Evolutionary conservation across 2,888 invertebrate species (phyloP), one percentile per base, ranked within the genome.

Genomic region (Microctonus aethiopoides): DNA sequence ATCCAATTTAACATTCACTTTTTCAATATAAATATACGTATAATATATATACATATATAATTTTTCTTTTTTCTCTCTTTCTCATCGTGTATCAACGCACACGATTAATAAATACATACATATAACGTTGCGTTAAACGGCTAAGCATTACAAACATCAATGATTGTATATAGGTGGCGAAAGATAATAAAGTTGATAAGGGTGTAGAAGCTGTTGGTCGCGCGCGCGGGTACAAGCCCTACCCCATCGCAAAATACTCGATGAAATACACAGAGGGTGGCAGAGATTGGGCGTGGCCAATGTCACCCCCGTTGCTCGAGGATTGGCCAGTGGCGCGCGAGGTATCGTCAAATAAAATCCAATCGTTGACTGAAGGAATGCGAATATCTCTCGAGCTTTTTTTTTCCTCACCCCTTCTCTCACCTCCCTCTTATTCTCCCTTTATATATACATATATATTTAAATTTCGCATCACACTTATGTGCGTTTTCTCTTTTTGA

Each of bases 181-280:
- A 46, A 85, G 86, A 84, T 85, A 86, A 86, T 85, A 86, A 85
- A 84, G 84, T 86, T 86, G 86, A 86, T 85, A 86, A 86, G 85
- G 86, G 84, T 84, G 85, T 84, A 81, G 83, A 80, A 77, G 76
- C 74, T 75, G 78, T 73, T 46, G 46, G 46, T 46, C 46, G 46
- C 46, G 46, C 46, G 77, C 75, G 73, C 59, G 65, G 65, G 74
- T 65, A 65, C 76, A 74, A 74, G 73, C 77, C 78, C 80, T 77
- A 74, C 79, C 75, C 74, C 46, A 46, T 46, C n/a, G 46, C 46
- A 16, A 16, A 46, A 46, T 46, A n/a, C 16, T 16, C 46, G 16
- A 46, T 46, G 46, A 46, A 67, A 52, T 56, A 59, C 41, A 41
- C 66, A 61, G 54, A 20, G 46, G 67, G 72, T 75, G 73, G 75